Evolutionary conservation across 2,888 invertebrate genomes (phyloP).

Genomic region (Chrysolina americana): DNA sequence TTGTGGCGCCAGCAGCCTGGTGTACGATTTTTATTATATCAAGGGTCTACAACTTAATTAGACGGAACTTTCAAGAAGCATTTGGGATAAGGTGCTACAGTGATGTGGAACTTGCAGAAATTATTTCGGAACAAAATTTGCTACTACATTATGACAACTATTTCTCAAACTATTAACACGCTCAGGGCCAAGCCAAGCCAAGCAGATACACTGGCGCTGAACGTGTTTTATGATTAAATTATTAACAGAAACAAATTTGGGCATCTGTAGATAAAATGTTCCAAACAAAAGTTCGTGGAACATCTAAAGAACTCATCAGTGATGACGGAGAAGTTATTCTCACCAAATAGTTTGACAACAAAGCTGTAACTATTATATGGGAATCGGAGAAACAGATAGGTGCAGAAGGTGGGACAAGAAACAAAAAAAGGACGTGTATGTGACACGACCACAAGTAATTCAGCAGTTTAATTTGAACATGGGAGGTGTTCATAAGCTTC

Average conservation of each 20-base stretch:
- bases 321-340: conserved; percentile 40
- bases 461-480: background rate
- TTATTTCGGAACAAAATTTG: conserved; percentile 31
- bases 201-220: too few species aligned
- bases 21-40: conserved; percentile 29
- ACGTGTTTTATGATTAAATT: too few species aligned
- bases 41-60: conserved; percentile 33
- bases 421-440: conserved; percentile 4
- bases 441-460: background rate
- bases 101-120: conserved; percentile 12
- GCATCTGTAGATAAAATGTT: conserved; percentile 42
- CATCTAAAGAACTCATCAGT: conserved; percentile 47
- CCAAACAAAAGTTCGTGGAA: conserved; percentile 45
- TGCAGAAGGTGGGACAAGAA: conserved; percentile 28
- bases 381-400: conserved; percentile 1
- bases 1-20: conserved; percentile 26
- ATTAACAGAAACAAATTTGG: too few species aligned
- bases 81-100: conserved; percentile 24
- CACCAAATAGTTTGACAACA: conserved; percentile 36
- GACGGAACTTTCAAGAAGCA: background rate
- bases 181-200: too few species aligned
- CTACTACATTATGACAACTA: conserved; percentile 47
- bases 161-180: conserved; percentile 34
- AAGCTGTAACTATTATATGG: conserved; percentile 21
- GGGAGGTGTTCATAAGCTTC: background rate